phyloP scores from a whole-genome alignment of 2,888 invertebrate genomes.

The Andrena hattorfiana region DNA sequence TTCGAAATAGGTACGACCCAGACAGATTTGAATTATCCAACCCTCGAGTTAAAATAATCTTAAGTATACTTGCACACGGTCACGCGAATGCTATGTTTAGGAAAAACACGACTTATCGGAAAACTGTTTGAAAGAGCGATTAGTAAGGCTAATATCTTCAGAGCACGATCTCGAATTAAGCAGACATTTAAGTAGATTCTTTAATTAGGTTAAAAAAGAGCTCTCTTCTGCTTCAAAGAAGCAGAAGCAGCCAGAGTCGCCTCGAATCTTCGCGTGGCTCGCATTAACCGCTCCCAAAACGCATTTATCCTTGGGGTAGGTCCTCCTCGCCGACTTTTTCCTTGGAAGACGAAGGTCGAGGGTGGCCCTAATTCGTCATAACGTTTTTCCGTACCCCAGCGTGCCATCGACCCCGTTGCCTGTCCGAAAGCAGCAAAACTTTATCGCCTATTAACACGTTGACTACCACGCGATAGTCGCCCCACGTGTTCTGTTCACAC shows the following conservation, averaged over 20 bases:
- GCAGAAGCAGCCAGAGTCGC: slow-evolving; percentile 9
- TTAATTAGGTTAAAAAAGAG: too few species aligned
- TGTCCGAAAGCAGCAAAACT: slow-evolving; percentile 53
- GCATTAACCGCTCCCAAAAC: slow-evolving; percentile 77
- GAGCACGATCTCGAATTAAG: too few species aligned
- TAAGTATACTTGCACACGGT: too few species aligned
- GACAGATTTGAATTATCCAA: too few species aligned
- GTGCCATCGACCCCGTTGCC: slow-evolving; percentile 35
- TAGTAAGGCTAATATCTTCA: too few species aligned
- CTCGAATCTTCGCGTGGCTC: slow-evolving; percentile 45
- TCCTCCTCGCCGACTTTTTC: slow-evolving; percentile 70
- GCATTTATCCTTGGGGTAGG: slow-evolving; percentile 81
- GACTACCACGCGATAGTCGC: slow-evolving; percentile 38
- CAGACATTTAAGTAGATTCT: too few species aligned
- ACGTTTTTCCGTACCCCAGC: slow-evolving; percentile 70
- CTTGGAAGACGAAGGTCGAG: slow-evolving; percentile 71
- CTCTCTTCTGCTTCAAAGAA: not conserved
- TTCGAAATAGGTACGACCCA: too few species aligned
- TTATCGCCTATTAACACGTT: slow-evolving; percentile 79
- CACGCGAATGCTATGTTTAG: too few species aligned
- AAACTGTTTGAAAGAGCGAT: too few species aligned
- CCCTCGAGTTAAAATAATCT: too few species aligned
- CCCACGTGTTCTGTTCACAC: not conserved
- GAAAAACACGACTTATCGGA: too few species aligned
- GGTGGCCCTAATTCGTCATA: slow-evolving; percentile 81